Base-by-base conservation (phyloP, 2,888 invertebrate genomes). In the Apantesis nais region DNA sequence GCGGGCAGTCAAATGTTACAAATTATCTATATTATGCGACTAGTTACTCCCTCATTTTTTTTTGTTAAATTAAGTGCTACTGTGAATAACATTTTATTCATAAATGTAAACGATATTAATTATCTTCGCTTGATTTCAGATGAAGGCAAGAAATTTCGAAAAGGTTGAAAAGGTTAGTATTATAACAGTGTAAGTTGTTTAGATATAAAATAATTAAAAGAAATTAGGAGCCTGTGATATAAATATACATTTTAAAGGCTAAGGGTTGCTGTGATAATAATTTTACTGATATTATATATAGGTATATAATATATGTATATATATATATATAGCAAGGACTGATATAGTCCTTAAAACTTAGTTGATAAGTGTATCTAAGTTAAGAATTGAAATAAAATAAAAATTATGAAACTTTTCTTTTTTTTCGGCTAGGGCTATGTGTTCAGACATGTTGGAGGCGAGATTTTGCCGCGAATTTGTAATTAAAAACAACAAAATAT, bases 121-220 rank as follows among this genome's bases (percentile, higher is more conserved):
- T 11, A 41, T 3, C 9, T 61, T 44, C n/a, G 16, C 31, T 48
- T 25, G 1, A 41, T 75, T 97, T 97, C 97, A 99, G 98, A 98
- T 99, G 97, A 99, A 99, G 93, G 97, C 98, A 81, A 97, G 99
- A 92, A 99, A 99, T 95, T 99, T 98, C 96, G 99, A 99, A 93
- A 98, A 98, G 90, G 99, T 99, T 62, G 99, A 99, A 97, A 99
- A 99, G 97, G 98, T 99, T 96, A 96, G 97, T 96, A 93, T 85
- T 14, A 52, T 72, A 70, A 67, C 69, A 83, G 73, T 9, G 78
- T 91, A 90, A 89, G 87, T 85, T 74, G 64, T 60, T 74, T 72
- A 67, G 31, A 25, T 48, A 69, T 4, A 72, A 75, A 74, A 70
- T 71, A 67, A 71, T 72, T 69, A 60, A 61, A 48, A 65, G 0